Evolutionary conservation across 2,797 vertebrate species (phyloP), one percentile per base, ranked within the genome.

Genomic region (Enteromius mattozi): DNA sequence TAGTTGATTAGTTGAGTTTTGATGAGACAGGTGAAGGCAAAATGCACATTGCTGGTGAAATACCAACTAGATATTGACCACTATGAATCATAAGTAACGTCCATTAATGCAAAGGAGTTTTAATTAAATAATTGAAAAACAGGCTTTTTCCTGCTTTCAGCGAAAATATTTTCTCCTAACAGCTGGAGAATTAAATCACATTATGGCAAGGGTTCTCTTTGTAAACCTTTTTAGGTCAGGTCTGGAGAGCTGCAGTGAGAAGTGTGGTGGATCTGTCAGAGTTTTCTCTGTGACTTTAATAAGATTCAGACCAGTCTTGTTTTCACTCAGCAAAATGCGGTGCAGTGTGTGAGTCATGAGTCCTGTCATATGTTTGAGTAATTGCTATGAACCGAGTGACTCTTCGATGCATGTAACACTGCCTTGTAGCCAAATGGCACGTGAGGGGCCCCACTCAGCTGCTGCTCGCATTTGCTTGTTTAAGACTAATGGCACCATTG

Each of bases 301-400:
- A 89, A 87, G 88, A 90, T 88, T 90, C 89, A 90, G 88, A 84
- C 85, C 81, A 19, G 87, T 82, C 85, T 86, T 87, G 86, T 89
- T 88, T 88, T 88, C 85, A 83, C 86, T 90, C 81, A 66, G 85
- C 84, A 49, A 86, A 90, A 92, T 90, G 79, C 81, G 76, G 89
- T 81, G 87, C 90, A 89, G 88, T 87, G 88, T 80, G 77, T 85
- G 89, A 93, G 88, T 92, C 91, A 91, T 88, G 89, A 88, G 89
- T 89, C 88, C 61, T 89, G 91, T 92, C 90, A 85, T 90, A 85
- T 72, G 84, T 90, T 80, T 87, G 87, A 90, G 89, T 92, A 91
- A 89, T 86, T 86, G 88, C 86, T 91, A 87, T 89, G 88, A 93
- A 93, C 90, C 86, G 87, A 89, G 88, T 91, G 91, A 91, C 88